Base-by-base conservation (phyloP, 2,888 invertebrate species). In the Leucoma salicis region DNA sequence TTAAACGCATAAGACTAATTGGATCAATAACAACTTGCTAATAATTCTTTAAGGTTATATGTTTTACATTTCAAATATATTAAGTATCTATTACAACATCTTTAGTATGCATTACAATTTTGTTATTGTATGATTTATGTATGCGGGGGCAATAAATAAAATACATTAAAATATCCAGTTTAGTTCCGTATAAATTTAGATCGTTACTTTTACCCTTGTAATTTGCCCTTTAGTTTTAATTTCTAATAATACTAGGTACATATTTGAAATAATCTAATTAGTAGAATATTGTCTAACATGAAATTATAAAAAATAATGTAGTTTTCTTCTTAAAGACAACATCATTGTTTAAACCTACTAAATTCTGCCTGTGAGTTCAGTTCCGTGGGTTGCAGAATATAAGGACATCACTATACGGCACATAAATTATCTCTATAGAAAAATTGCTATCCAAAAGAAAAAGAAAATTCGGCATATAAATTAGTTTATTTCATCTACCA, bases 151-250 rank as follows among this genome's bases (percentile, higher is more conserved):
- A 43, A 51, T 58, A 53, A 61, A 58, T 49, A 44, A 56, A 36
- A 45, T 51, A 48, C 50, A 35, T 35, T 49, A 47, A 52, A 58
- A 56, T 55, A 40, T 45, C 51, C 45, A 53, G 41, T 49, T 35
- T 53, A 53, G 43, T 56, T 61, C 59, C 63, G 63, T 49, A 53
- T 61, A 51, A 8, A 47, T 58, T 42, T 21, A 32, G 46, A 44
- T 31, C 15, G 41, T 31, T 35, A 33, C 48, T 56, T 8, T 62
- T 42, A n/a, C 37, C 61, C 63, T 62, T 62, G 63, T 59, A 61
- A 50, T 46, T 31, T 50, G 29, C 49, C 49, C 46, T 58, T 49
- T 49, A 49, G 51, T 62, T 62, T 36, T 39, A 58, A 56, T 53
- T 61, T 58, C 51, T 52, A 49, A 39, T 41, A 31, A 38, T 46